phyloP scores from a whole-genome alignment of 2,797 vertebrate species.

The Muscicapa comitata region DNA sequence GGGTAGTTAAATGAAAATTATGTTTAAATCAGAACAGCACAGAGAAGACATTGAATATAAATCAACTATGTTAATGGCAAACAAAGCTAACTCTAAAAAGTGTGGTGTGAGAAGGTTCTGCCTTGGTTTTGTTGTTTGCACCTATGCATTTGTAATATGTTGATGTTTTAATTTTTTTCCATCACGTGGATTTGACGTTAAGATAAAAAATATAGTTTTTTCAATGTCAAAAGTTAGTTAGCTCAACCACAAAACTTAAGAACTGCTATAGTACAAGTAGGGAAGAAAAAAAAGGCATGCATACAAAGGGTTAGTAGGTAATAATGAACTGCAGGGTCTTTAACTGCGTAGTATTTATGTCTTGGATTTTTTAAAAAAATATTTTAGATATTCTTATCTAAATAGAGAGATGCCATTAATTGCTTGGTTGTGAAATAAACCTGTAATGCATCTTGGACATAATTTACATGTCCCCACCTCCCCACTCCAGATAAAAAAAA shows the following conservation, averaged over 20 bases:
- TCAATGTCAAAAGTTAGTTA: background rate
- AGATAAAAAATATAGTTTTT: background rate
- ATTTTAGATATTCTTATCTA: background rate
- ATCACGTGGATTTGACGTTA: background rate
- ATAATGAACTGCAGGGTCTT: background rate
- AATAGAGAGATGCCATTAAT: background rate
- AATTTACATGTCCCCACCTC: background rate
- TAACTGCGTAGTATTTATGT: background rate
- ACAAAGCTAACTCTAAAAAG: background rate
- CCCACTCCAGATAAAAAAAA: background rate
- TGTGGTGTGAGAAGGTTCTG: background rate
- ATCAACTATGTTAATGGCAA: background rate
- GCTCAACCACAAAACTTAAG: background rate
- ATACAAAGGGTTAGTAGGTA: background rate
- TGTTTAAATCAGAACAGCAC: background rate
- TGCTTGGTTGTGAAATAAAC: background rate
- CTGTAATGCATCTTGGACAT: background rate
- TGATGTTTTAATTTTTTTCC: background rate
- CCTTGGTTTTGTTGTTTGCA: background rate
- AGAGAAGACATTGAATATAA: background rate
- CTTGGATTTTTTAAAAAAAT: background rate
- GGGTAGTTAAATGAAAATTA: slow-evolving; percentile 6
- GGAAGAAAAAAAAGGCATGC: background rate
- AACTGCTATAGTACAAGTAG: background rate
- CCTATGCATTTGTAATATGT: background rate